Percentiles rank a stretch among this genome's conserved stretches.
phyloP scores from a whole-genome alignment of 2,797 vertebrate species.

The Atherinosoma microstoma region DNA sequence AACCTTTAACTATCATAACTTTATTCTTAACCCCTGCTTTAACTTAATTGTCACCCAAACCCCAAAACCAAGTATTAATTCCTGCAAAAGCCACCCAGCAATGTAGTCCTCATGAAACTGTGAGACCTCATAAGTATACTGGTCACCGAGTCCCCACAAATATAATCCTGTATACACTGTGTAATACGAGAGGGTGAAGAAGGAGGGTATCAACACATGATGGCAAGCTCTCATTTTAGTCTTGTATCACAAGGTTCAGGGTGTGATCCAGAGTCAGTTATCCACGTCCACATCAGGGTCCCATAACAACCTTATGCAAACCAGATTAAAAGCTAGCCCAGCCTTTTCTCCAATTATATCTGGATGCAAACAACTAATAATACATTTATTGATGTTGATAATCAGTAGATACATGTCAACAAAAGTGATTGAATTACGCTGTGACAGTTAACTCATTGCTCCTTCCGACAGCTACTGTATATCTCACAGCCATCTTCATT shows the following conservation, averaged over 20 bases:
- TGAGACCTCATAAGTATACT: background rate
- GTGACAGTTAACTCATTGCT: background rate
- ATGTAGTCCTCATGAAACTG: background rate
- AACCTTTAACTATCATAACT: background rate
- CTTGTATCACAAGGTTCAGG: slow-evolving; percentile 52
- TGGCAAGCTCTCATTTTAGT: slow-evolving; percentile 52
- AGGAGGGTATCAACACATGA: slow-evolving; percentile 1
- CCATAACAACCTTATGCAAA: slow-evolving; percentile 15
- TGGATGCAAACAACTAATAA: background rate
- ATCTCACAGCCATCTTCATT: slow-evolving; percentile 11
- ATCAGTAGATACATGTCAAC: background rate
- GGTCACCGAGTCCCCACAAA: background rate
- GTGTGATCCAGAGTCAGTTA: slow-evolving; percentile 40
- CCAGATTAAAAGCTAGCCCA: background rate
- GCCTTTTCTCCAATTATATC: background rate
- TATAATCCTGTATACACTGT: slow-evolving; percentile 31
- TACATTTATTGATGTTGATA: background rate
- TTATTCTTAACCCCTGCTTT: background rate
- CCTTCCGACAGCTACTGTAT: background rate
- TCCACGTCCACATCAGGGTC: slow-evolving; percentile 3
- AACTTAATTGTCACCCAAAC: background rate
- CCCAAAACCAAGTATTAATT: background rate
- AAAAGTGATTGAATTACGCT: background rate
- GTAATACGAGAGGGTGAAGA: slow-evolving; percentile 47
- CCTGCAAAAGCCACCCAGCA: background rate